phyloP scores from a whole-genome alignment of 1,140 invertebrate species.

The Drosophila kanapiae region DNA sequence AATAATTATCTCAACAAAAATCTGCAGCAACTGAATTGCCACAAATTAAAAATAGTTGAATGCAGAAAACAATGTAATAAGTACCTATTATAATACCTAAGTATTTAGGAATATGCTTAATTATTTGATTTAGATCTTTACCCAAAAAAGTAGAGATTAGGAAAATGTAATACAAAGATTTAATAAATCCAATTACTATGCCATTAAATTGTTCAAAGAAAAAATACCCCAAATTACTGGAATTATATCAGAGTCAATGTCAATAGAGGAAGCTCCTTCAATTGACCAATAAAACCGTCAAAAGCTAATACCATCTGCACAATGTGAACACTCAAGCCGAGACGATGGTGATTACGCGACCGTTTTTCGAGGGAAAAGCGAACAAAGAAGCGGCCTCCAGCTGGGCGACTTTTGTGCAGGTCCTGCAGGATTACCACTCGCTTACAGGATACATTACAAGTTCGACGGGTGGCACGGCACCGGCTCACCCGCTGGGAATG shows the following conservation, averaged over 20 bases:
- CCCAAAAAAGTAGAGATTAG: too few relatives aligned
- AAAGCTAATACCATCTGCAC: slow-evolving; percentile 57
- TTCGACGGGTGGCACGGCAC: slow-evolving; percentile 53
- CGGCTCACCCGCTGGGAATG: slow-evolving; percentile 76
- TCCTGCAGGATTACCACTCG: slow-evolving; percentile 82
- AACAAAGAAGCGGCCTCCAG: slow-evolving; percentile 69
- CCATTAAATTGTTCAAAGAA: slow-evolving; percentile 1
- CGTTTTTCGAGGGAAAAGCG: slow-evolving; percentile 15
- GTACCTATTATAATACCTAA: too few relatives aligned
- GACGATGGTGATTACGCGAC: slow-evolving; percentile 18
- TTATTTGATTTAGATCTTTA: neutral
- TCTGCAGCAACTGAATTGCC: too few relatives aligned
- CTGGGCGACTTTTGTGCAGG: slow-evolving; percentile 67
- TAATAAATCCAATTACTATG: neutral
- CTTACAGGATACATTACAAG: slow-evolving; percentile 82
- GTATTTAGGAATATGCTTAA: too few relatives aligned
- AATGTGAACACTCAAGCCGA: slow-evolving; percentile 38
- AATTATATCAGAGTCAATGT: slow-evolving; percentile 31
- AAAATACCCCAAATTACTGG: slow-evolving; percentile 18
- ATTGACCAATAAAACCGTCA: slow-evolving; percentile 58
- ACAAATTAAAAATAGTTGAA: too few relatives aligned
- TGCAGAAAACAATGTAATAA: too few relatives aligned
- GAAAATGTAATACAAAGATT: neutral
- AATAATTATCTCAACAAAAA: too few relatives aligned
- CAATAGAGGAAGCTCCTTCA: slow-evolving; percentile 28